These are phyloP conservation scores for Strigamia transsilvanica DNA, from an alignment of 2,888 invertebrate species.

Conservation along the genomic window DNA sequence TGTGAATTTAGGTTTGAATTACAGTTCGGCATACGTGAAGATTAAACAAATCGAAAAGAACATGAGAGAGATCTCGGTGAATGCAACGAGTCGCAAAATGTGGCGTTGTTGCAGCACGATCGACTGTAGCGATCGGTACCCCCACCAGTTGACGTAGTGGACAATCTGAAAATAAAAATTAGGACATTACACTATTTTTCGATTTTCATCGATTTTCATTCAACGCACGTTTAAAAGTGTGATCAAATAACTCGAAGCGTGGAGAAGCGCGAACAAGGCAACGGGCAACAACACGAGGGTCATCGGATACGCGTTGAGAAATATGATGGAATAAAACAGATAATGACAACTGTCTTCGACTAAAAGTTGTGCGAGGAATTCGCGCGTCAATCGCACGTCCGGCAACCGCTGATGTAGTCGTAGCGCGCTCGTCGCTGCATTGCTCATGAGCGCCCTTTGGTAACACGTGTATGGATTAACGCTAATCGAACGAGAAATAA, in stretches of 20 bases:
- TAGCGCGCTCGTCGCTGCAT: conserved; percentile 93
- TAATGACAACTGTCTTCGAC: conserved; percentile 94
- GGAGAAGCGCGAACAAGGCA: conserved; percentile 88
- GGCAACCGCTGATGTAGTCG: conserved; percentile 94
- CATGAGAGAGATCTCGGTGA: conserved; percentile 83
- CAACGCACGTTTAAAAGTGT: conserved; percentile 86
- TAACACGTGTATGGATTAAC: conserved; percentile 82
- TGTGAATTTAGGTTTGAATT: neutral
- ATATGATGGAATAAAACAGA: conserved; percentile 92
- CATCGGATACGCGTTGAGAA: conserved; percentile 87
- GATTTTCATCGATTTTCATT: conserved; percentile 56
- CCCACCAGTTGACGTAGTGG: conserved; percentile 92
- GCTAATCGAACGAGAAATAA: conserved; percentile 61
- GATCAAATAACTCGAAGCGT: conserved; percentile 90
- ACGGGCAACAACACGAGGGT: conserved; percentile 90
- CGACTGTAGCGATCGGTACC: conserved; percentile 82
- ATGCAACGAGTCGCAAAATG: conserved; percentile 87
- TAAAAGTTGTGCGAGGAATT: conserved; percentile 81
- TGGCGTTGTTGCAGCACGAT: conserved; percentile 89
- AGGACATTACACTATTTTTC: neutral
- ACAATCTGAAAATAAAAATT: conserved; percentile 75
- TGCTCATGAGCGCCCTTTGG: conserved; percentile 89
- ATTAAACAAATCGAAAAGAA: conserved; percentile 68
- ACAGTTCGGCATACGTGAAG: conserved; percentile 78
- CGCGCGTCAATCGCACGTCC: conserved; percentile 79